Conservation (phyloP, 2,888 invertebrate genomes). For the Lepidocyrtoides sp. region DNA sequence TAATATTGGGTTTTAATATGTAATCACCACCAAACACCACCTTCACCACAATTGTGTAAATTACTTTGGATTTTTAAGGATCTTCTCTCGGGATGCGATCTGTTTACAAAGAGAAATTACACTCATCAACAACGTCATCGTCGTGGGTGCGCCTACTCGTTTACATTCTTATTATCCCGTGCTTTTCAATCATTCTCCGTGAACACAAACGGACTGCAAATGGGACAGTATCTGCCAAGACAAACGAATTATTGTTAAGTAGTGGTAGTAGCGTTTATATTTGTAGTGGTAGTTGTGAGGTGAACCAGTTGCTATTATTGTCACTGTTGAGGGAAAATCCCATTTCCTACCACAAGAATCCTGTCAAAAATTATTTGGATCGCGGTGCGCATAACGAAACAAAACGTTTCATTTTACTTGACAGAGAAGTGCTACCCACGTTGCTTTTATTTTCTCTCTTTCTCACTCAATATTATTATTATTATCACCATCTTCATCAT, state of each 20-base stretch:
- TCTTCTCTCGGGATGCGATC: conserved; percentile 67
- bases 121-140: conserved; percentile 23
- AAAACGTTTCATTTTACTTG: conserved; percentile 21
- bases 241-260: conserved; percentile 32
- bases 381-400: conserved; percentile 6
- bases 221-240: conserved; percentile 9
- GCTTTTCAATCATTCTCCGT: neutral
- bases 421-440: neutral
- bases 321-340: neutral
- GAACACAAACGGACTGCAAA: neutral
- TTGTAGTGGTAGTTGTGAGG: conserved; percentile 55
- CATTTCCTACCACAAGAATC: conserved; percentile 18
- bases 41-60: conserved; percentile 25
- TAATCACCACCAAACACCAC: neutral
- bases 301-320: conserved; percentile 2
- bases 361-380: neutral
- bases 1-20: neutral
- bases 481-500: conserved; percentile 40
- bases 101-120: conserved; percentile 34
- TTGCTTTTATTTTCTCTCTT: conserved; percentile 40
- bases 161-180: conserved; percentile 42
- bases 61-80: neutral
- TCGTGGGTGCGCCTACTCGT: conserved; percentile 27
- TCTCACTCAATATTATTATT: conserved; percentile 37
- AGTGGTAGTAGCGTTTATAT: conserved; percentile 56